Base-by-base conservation (phyloP, 2,888 invertebrate species). In the Phyllotreta cruciferae region DNA sequence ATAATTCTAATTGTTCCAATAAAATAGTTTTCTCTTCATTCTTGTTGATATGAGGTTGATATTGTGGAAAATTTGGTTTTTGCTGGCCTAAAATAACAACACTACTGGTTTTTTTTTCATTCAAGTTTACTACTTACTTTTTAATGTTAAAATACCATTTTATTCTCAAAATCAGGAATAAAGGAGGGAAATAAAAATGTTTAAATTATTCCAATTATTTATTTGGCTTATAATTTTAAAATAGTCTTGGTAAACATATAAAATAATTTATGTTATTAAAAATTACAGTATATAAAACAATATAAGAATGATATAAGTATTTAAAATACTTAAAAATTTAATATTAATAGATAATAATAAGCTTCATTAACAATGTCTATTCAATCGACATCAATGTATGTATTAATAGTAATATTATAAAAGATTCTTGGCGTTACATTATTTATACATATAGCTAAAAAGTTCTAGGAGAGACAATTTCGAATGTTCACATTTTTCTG, bases 91-190 rank as follows among this genome's bases (percentile, higher is more conserved):
- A 54, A 54, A 54, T n/a, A 38, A 36, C 14, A 36, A 10, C 4
- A 9, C 9, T 50, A 24, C 10, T 14, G 4, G 14, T 24, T 2
- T 47, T 47, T 47, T 47, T 50, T 1, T 50, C 34, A 1, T 9
- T 24, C n/a, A 34, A 14, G n/a, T 35, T 34, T n/a, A 50, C n/a
- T 35, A 50, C 6, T 24, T 50, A n/a, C 6, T 24, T 24, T 24
- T n/a, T 34, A 24, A 14, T n/a, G 7, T 35, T 10, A 34, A 13
- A 24, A 47, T 24, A 47, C 39, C 39, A 45, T 9, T 50, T 39
- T 52, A 6, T 45, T 54, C 60, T 41, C 67, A 67, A 70, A 70
- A 70, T 67, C 70, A 67, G 66, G 70, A 70, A 68, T 68, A 66
- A 62, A 66, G 62, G 41, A 47, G 60, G 63, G 61, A 66, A 63